Base-by-base conservation (phyloP, 2,888 invertebrate species). In the Heliconius ismenius region DNA sequence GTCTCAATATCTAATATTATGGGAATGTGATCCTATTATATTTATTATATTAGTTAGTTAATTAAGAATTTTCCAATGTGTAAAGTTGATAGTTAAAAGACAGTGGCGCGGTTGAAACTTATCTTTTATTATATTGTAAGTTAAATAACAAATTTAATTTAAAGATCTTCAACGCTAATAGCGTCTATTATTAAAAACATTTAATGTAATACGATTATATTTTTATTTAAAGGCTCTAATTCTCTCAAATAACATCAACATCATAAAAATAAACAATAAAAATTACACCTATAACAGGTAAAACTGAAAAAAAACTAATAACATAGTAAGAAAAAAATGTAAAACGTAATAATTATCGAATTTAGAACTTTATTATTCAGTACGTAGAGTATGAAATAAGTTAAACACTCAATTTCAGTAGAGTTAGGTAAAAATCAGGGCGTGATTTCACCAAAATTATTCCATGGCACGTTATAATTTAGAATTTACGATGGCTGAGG, bases 371-470 rank as follows among this genome's bases (percentile, higher is more conserved):
- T 73, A 73, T 43, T 43, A 11, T 11, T 21, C 26, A 2, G 1
- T 1, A 0, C 0, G 7, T 63, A 63, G 39, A 63, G 63, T n/a
- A 11, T 13, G 63, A 63, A 73, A 73, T 63, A 43, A n/a, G 11
- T 21, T 21, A 6, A 18, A 26, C 21, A 73, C 4, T n/a, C 26
- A 73, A 62, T 63, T 63, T 73, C 4, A 15, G 32, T 63, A 49
- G n/a, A 54, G 26, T 54, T 28, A 70, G 64, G 43, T 28, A 70
- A 77, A 60, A 78, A 65, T 72, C 62, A 62, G 72, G 77, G 72
- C 65, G 62, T 67, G 43, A 67, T 65, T 72, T 67, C 70, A 75
- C 67, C 18, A 75, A 75, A 67, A 75, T 78, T 78, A 78, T 75
- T 67, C 72, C 11, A 21, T 39, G 70, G 60, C 75, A 77, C 70